Percentiles rank a stretch among this genome's conserved stretches.
Conservation (phyloP, 2,797 vertebrate genomes). For the Sternarchorhynchus goeldii region DNA sequence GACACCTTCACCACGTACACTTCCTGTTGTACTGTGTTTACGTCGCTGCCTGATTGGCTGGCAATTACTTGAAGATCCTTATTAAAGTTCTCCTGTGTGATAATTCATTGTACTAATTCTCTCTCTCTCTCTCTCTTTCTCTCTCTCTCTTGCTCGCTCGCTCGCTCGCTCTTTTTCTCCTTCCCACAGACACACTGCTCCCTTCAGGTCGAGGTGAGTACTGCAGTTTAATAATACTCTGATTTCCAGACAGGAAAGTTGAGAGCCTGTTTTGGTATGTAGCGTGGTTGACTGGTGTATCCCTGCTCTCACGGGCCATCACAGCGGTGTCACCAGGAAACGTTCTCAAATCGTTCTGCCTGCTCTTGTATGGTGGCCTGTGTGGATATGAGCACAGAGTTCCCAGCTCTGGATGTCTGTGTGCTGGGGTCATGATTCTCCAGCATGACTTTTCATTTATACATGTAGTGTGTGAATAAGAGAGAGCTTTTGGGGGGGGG, state of each 20-base stretch:
- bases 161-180: conserved; percentile 31
- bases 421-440: conserved; percentile 37
- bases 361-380: conserved; percentile 31
- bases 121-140: not conserved
- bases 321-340: conserved; percentile 13
- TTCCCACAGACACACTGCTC: conserved; percentile 70
- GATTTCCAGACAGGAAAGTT: conserved; percentile 25
- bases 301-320: not conserved
- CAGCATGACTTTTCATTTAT: conserved; percentile 47
- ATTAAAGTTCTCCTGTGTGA: conserved; percentile 40
- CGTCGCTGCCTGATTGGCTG: not conserved
- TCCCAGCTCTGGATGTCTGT: conserved; percentile 16
- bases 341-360: conserved; percentile 5
- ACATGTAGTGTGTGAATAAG: conserved; percentile 19
- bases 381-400: conserved; percentile 40
- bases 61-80: conserved; percentile 61
- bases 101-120: not conserved
- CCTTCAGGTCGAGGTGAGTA: conserved; percentile 56
- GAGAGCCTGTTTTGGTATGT: conserved; percentile 27
- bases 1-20: not conserved
- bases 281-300: conserved; percentile 1
- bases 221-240: conserved; percentile 29
- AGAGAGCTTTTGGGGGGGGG: conserved; percentile 30
- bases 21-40: not conserved
- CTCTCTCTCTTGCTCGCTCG: not conserved